Conservation (phyloP, 2,888 invertebrate species). For the Nysson spinosus region DNA sequence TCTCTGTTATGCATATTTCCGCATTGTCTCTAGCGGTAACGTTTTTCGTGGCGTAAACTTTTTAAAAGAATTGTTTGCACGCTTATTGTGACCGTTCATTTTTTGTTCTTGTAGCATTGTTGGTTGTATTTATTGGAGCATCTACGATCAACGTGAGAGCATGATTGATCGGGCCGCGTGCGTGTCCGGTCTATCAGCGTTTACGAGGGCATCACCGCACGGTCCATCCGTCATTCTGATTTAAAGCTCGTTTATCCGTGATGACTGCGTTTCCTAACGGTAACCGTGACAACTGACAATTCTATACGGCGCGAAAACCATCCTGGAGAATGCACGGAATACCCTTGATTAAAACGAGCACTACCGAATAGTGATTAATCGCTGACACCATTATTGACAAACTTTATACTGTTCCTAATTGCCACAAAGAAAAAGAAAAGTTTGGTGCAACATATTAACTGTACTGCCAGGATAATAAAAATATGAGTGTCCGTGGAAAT, state of each 20-base stretch:
- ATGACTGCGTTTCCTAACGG: slow-evolving; percentile 25
- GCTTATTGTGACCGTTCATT: no score
- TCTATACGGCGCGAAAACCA: slow-evolving; percentile 1
- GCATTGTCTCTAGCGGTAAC: no score
- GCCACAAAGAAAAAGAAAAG: no score
- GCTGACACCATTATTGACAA: no score
- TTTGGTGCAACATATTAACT: no score
- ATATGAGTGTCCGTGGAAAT: no score
- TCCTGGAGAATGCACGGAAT: not conserved
- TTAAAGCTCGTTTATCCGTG: slow-evolving; percentile 55
- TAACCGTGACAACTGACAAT: slow-evolving; percentile 21
- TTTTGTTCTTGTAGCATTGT: not conserved
- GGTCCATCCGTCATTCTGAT: slow-evolving; percentile 59
- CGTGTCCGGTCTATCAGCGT: slow-evolving; percentile 38
- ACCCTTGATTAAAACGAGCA: not conserved
- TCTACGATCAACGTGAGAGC: slow-evolving; percentile 19
- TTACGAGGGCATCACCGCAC: slow-evolving; percentile 27
- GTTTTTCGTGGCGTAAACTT: not conserved
- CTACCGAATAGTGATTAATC: not conserved
- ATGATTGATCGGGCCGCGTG: slow-evolving; percentile 51
- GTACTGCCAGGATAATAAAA: no score
- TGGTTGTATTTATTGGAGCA: slow-evolving; percentile 9
- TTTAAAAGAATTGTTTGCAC: no score
- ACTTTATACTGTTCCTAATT: no score
- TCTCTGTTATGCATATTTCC: no score